These are phyloP conservation scores for Copsychus sechellarum DNA, from an alignment of 2,113 vertebrate genomes.

Conservation along the genomic window DNA sequence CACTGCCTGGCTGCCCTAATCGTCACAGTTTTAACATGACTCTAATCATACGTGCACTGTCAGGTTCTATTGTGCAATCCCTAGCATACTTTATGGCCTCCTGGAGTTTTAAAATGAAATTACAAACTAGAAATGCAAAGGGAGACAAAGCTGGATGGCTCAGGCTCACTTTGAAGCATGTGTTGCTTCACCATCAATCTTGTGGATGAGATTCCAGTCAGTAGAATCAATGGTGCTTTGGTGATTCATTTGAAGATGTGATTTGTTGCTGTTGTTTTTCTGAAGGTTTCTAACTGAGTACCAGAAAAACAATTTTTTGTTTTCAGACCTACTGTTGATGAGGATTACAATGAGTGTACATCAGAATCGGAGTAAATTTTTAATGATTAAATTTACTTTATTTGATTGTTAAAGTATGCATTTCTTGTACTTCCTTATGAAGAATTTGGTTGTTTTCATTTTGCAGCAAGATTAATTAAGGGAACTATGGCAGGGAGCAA, in stretches of 20 bases:
- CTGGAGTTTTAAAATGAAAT: conserved; percentile 27
- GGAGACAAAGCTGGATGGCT: neutral
- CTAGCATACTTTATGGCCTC: neutral
- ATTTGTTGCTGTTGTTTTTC: neutral
- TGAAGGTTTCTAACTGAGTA: neutral
- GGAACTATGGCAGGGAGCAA: neutral
- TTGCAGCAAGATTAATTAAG: neutral
- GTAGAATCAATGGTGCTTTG: neutral
- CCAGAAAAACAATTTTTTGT: neutral
- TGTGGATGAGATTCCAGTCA: neutral
- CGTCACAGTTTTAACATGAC: neutral
- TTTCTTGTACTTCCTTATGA: neutral
- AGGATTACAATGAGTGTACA: neutral
- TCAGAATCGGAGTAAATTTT: neutral
- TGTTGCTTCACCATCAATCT: neutral
- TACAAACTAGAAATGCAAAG: neutral
- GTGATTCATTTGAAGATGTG: neutral
- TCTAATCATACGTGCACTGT: conserved; percentile 18
- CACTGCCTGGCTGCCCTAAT: neutral
- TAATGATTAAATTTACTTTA: neutral
- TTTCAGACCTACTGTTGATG: neutral
- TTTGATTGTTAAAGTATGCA: neutral
- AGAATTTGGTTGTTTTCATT: neutral
- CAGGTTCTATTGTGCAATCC: conserved; percentile 12
- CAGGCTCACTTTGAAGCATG: neutral